phyloP scores from a whole-genome alignment of 2,113 vertebrate species.

The Dermatemys mawii region DNA sequence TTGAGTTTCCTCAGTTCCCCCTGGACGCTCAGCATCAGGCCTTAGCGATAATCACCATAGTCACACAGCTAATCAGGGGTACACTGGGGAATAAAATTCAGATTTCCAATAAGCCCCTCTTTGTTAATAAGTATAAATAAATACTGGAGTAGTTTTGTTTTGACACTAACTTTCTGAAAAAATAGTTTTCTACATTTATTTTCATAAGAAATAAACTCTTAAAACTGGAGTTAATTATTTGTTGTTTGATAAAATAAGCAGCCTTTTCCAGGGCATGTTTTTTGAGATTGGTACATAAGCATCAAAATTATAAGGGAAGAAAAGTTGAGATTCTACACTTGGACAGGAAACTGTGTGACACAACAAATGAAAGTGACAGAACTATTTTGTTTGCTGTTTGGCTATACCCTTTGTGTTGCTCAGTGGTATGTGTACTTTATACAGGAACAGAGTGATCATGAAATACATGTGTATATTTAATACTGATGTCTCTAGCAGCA shows the following conservation, averaged over 20 bases:
- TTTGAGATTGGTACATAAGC: not conserved
- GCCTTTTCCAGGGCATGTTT: not conserved
- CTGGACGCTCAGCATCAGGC: not conserved
- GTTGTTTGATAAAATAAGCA: not conserved
- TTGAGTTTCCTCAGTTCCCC: fast-evolving
- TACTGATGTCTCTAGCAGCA: not conserved
- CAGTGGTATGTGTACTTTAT: not conserved
- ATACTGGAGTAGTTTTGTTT: not conserved
- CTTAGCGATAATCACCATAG: not conserved
- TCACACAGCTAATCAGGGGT: not conserved
- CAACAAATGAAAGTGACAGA: not conserved
- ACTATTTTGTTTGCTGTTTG: constrained; percentile 1
- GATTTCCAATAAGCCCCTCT: not conserved
- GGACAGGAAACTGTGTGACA: constrained; percentile 40
- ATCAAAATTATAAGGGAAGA: not conserved
- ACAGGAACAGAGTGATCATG: not conserved
- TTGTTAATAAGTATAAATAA: not conserved
- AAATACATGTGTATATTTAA: not conserved
- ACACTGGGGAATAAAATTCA: not conserved
- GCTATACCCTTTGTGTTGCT: constrained; percentile 27
- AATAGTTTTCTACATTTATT: not conserved
- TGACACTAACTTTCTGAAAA: not conserved
- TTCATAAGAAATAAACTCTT: not conserved
- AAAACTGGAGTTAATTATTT: not conserved
- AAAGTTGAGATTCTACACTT: not conserved